Percentiles rank a stretch among this genome's conserved stretches.
phyloP scores from a whole-genome alignment of 2,113 vertebrate species.

The Trematomus loennbergii region DNA sequence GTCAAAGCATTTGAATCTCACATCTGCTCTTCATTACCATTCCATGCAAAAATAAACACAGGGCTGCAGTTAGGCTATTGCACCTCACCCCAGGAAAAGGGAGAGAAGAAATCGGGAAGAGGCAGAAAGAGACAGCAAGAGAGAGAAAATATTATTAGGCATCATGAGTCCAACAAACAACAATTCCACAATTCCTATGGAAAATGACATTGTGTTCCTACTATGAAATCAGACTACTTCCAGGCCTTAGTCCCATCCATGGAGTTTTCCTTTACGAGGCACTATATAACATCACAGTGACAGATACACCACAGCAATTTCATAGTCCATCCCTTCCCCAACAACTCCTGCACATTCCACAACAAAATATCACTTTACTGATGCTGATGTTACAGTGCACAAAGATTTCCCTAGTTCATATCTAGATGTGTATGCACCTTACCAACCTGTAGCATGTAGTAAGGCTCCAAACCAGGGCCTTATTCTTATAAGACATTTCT shows the following conservation, averaged over 20 bases:
- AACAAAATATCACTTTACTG: constrained; percentile 3
- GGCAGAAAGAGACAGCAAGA: neutral
- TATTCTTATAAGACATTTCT: neutral
- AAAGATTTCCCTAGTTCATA: neutral
- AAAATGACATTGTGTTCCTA: constrained; percentile 57
- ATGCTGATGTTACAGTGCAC: neutral
- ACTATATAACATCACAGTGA: constrained; percentile 42
- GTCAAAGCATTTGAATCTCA: constrained; percentile 84
- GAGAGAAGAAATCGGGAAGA: constrained; percentile 41
- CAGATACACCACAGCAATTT: constrained; percentile 44
- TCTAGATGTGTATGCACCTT: neutral
- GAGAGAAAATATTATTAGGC: constrained; percentile 43
- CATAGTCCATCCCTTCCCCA: constrained; percentile 25
- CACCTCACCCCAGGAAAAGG: constrained; percentile 66
- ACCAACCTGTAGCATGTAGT: neutral
- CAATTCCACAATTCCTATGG: constrained; percentile 48
- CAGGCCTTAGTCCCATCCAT: constrained; percentile 36
- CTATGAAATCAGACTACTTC: constrained; percentile 58
- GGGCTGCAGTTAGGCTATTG: constrained; percentile 63
- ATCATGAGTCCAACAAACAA: constrained; percentile 38
- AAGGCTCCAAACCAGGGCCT: neutral
- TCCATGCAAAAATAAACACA: constrained; percentile 77
- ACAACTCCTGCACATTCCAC: constrained; percentile 12
- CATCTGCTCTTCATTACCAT: constrained; percentile 85
- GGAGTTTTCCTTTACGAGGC: constrained; percentile 50